Conservation (phyloP, 2,797 vertebrate species). For the Eremophila alpestris region DNA sequence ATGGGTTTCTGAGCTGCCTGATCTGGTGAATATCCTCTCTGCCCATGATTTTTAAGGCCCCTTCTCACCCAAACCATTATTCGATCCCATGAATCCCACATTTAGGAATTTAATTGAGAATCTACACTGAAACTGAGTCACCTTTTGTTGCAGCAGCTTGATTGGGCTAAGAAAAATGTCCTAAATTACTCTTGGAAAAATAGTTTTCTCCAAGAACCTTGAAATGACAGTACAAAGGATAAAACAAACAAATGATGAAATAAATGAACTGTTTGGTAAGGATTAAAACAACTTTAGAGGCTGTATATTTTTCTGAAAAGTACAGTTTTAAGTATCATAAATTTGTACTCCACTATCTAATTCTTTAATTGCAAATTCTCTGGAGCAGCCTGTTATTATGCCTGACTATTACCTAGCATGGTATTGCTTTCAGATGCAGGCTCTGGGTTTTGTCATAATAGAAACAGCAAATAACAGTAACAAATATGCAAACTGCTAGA, state of each 20-base stretch:
- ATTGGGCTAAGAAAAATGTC: neutral
- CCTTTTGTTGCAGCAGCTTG: neutral
- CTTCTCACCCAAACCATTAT: neutral
- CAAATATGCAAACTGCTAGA: neutral
- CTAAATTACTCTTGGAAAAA: neutral
- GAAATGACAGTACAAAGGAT: neutral
- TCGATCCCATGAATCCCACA: neutral
- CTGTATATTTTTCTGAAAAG: neutral
- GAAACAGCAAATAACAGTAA: neutral
- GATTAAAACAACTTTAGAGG: neutral
- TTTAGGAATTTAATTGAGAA: neutral
- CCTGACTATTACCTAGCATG: neutral
- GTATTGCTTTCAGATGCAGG: neutral
- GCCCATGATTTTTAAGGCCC: neutral
- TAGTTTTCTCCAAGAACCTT: neutral
- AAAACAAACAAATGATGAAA: neutral
- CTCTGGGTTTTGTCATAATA: neutral
- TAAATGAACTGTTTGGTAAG: neutral
- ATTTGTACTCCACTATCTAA: slow-evolving; percentile 14
- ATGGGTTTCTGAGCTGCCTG: neutral
- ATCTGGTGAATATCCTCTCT: neutral
- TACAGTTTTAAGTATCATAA: neutral
- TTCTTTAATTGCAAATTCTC: slow-evolving; percentile 33
- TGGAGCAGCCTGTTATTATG: neutral
- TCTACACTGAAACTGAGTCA: neutral